Percentiles rank a stretch among this genome's conserved stretches.
phyloP scores from a whole-genome alignment of 92 coral and sea anemone genomes.

The Siderastrea radians region DNA sequence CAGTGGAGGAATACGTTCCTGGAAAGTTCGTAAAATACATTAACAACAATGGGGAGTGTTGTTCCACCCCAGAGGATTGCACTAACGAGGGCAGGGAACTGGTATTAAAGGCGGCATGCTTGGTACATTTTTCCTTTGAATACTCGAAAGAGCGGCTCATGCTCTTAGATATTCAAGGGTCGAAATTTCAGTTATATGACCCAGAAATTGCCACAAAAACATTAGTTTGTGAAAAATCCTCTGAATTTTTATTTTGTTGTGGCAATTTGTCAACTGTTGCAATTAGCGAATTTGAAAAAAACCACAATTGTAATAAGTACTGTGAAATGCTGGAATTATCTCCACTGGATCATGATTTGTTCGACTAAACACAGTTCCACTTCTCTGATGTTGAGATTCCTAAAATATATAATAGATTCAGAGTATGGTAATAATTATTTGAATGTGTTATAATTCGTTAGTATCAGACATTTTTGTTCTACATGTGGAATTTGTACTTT shows the following conservation, averaged over 20 bases:
- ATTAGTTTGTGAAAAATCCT: neutral
- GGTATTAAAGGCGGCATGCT: constrained; percentile 62
- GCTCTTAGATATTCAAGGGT: constrained; percentile 76
- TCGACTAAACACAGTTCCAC: no score
- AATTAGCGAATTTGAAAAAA: constrained; percentile 38
- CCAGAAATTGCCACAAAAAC: constrained; percentile 66
- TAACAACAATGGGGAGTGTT: constrained; percentile 65
- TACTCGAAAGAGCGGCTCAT: constrained; percentile 36
- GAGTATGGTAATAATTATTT: no score
- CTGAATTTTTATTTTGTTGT: constrained; percentile 69
- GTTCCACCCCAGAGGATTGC: constrained; percentile 21
- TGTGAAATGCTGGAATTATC: constrained; percentile 35
- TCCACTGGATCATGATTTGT: no score
- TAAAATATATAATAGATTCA: no score
- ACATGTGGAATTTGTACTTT: no score
- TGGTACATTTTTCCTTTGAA: constrained; percentile 45
- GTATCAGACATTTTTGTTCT: no score
- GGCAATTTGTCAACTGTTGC: constrained; percentile 66
- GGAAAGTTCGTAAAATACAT: constrained; percentile 60
- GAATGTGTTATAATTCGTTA: no score
- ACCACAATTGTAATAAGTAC: constrained; percentile 58
- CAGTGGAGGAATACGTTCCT: constrained; percentile 70
- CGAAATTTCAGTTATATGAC: constrained; percentile 62
- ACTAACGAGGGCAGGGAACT: constrained; percentile 29
- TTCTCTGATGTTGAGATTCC: no score